A percentile compares a stretch with the other conserved stretches of the same genome.
These are phyloP conservation scores for Spheniscus mendiculus DNA, from an alignment of 2,113 vertebrate species.

Conservation along the genomic window DNA sequence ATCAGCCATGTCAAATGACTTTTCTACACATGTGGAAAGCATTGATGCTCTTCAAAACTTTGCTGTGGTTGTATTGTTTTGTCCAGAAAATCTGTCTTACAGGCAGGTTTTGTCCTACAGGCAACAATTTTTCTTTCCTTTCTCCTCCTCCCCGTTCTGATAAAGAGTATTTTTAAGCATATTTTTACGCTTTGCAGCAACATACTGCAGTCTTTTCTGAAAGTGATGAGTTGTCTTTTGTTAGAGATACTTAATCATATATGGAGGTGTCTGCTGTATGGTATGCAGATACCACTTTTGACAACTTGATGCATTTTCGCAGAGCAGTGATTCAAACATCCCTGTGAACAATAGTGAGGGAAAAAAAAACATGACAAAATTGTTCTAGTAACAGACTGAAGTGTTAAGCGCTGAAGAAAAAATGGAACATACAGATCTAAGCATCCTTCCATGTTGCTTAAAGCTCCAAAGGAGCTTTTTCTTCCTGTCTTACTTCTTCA, in stretches of 20 bases:
- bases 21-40: not conserved
- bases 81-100: not conserved
- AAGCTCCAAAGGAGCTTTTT: not conserved
- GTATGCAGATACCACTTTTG: not conserved
- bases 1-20: not conserved
- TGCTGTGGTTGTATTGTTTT: not conserved
- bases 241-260: not conserved
- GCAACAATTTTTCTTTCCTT: not conserved
- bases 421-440: not conserved
- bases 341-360: not conserved
- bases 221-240: not conserved
- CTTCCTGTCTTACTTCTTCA: not conserved
- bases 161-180: not conserved
- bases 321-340: not conserved
- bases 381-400: not conserved
- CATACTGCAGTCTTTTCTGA: not conserved
- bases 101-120: not conserved
- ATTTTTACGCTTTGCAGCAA: not conserved
- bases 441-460: not conserved
- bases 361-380: not conserved
- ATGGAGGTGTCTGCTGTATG: not conserved
- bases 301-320: not conserved
- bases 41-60: not conserved
- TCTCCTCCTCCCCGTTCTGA: not conserved
- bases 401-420: not conserved